Evolutionary conservation across 2,797 vertebrate species (phyloP).

Genomic region (Gymnoscopelus braueri): DNA sequence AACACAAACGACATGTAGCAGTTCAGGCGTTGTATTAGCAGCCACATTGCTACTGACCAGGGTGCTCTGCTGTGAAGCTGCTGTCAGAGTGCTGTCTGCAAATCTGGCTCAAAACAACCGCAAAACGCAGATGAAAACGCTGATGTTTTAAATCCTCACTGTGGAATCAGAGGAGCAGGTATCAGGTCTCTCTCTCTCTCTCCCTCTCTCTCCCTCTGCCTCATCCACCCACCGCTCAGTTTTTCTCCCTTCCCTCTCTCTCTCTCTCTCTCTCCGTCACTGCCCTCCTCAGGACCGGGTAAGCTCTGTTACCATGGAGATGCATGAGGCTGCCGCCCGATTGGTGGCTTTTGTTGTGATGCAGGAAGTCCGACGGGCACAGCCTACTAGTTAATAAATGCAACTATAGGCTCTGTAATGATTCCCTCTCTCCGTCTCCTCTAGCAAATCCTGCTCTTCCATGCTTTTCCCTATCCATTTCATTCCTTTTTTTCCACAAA

Average conservation of each 20-base stretch:
- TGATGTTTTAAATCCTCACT: constrained; percentile 39
- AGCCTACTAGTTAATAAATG: constrained; percentile 65
- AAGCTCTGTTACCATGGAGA: constrained; percentile 91
- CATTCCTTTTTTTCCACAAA: background rate
- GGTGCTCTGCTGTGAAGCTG: constrained; percentile 2
- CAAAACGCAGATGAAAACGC: constrained; percentile 14
- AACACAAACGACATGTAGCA: constrained; percentile 29
- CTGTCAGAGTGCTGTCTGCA: background rate
- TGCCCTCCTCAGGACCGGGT: constrained; percentile 74
- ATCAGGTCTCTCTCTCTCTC: constrained; percentile 46
- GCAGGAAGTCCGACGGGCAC: constrained; percentile 69
- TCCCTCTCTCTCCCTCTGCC: constrained; percentile 24
- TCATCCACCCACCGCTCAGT: constrained; percentile 30
- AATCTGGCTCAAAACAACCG: background rate
- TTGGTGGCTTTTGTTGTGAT: constrained; percentile 79
- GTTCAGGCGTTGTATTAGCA: constrained; percentile 27
- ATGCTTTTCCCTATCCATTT: background rate
- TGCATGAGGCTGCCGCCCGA: constrained; percentile 80
- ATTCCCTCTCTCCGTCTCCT: background rate
- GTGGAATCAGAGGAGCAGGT: constrained; percentile 50
- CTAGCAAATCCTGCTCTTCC: no score
- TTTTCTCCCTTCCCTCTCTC: constrained; percentile 37
- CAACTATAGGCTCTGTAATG: background rate
- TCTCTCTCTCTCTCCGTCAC: background rate
- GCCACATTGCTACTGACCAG: constrained; percentile 11